Evolutionary conservation across 2,113 vertebrate species (phyloP).

Genomic region (Leptocoma aspasia): DNA sequence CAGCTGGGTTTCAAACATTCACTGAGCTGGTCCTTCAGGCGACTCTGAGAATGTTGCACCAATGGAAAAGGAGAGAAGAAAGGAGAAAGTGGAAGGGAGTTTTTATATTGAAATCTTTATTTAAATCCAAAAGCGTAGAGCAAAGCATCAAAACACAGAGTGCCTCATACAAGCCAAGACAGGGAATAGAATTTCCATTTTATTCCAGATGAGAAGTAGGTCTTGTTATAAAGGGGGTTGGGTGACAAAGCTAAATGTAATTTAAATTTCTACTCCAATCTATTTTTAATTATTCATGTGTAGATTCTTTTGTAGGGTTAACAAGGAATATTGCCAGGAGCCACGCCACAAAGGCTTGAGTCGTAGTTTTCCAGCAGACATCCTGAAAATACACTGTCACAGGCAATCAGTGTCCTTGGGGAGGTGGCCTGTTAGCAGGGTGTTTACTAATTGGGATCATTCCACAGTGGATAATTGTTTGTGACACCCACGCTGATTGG

Average conservation of each 20-base stretch:
- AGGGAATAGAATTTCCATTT: constrained; percentile 19
- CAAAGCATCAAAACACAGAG: constrained; percentile 12
- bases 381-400: constrained; percentile 59
- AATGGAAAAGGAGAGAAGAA: not conserved
- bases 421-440: constrained; percentile 52
- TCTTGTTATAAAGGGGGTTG: constrained; percentile 1
- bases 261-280: constrained; percentile 10
- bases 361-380: constrained; percentile 42
- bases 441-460: constrained; percentile 67
- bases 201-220: not conserved
- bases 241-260: constrained; percentile 5
- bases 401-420: constrained; percentile 66
- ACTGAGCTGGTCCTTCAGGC: not conserved
- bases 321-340: constrained; percentile 46
- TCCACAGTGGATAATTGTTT: constrained; percentile 36
- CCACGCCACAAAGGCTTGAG: constrained; percentile 3
- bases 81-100: not conserved
- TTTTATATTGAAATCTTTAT: constrained; percentile 15
- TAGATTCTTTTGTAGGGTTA: constrained; percentile 32
- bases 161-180: not conserved
- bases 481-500: constrained; percentile 62
- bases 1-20: not conserved
- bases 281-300: constrained; percentile 52
- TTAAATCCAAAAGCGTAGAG: constrained; percentile 39
- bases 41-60: not conserved